Conservation (phyloP, 2,113 vertebrate species). For the Larimichthys crocea region DNA sequence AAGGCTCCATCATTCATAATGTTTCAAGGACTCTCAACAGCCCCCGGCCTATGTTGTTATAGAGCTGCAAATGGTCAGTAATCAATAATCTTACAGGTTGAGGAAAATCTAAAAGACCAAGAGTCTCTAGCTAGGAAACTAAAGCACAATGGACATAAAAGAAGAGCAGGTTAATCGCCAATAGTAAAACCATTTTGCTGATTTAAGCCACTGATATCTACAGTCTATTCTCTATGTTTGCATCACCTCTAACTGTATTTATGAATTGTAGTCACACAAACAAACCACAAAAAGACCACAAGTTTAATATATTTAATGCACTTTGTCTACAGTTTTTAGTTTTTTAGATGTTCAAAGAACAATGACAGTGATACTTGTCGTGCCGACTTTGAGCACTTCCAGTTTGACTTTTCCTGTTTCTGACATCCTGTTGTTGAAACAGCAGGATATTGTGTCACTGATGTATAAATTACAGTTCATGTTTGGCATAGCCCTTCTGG, state of each 20-base stretch:
- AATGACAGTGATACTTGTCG: not conserved
- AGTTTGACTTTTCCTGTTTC: constrained; percentile 36
- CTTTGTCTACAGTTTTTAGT: not conserved
- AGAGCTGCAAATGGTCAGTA: constrained; percentile 8
- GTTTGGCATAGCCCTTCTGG: not conserved
- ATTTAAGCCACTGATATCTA: not conserved
- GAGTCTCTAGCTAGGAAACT: not conserved
- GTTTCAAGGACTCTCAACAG: constrained; percentile 28
- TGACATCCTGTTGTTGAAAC: constrained; percentile 52
- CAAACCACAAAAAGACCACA: not conserved
- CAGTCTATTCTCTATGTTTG: not conserved
- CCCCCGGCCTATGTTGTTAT: not conserved
- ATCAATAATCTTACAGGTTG: not conserved
- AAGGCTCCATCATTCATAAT: not conserved
- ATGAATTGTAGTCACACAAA: not conserved
- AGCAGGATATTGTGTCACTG: constrained; percentile 21
- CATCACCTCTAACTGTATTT: not conserved
- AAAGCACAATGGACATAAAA: not conserved
- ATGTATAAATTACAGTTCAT: not conserved
- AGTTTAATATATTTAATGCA: not conserved
- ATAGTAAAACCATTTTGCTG: not conserved
- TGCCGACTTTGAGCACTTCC: not conserved
- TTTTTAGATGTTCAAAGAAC: not conserved
- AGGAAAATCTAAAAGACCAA: not conserved
- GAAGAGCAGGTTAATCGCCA: not conserved